Percentiles rank a stretch among this genome's conserved stretches.
phyloP scores from a whole-genome alignment of 1,140 invertebrate genomes.

The Pissodes strobi region DNA sequence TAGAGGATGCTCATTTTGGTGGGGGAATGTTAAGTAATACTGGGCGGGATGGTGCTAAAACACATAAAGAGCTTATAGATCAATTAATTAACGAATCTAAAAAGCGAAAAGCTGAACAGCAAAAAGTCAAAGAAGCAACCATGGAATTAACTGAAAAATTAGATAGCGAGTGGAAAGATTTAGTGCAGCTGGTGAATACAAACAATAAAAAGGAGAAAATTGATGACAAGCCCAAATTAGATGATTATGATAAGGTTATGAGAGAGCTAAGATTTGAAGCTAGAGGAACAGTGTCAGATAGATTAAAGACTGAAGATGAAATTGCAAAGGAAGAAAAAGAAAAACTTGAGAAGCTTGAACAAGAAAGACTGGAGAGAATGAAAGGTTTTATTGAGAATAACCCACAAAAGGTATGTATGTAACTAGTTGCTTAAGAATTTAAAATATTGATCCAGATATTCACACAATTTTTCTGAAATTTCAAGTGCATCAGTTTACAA shows the following conservation, averaged over 20 bases:
- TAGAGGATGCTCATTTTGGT: constrained; percentile 87
- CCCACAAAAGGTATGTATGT: constrained; percentile 25
- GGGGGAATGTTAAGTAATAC: constrained; percentile 75
- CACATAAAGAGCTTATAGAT: constrained; percentile 84
- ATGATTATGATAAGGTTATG: constrained; percentile 84
- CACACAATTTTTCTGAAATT: too few relatives aligned
- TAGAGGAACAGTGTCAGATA: constrained; percentile 77
- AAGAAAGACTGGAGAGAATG: constrained; percentile 78
- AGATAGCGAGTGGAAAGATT: constrained; percentile 84
- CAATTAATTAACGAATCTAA: constrained; percentile 89
- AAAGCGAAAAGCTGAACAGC: constrained; percentile 84
- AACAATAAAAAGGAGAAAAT: constrained; percentile 60
- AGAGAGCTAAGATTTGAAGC: constrained; percentile 82
- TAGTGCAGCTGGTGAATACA: constrained; percentile 67
- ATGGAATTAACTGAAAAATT: constrained; percentile 84
- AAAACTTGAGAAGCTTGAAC: constrained; percentile 78
- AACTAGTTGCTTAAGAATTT: not conserved
- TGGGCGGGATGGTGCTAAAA: constrained; percentile 65
- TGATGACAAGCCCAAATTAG: constrained; percentile 60
- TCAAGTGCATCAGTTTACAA: too few relatives aligned
- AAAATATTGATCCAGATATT: too few relatives aligned
- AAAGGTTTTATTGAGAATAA: constrained; percentile 59
- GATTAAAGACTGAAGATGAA: constrained; percentile 81
- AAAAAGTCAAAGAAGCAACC: constrained; percentile 82
- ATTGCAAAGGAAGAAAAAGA: constrained; percentile 78